Evolutionary conservation across 2,797 vertebrate species (phyloP), one percentile per base, ranked within the genome.

Genomic region (Mallotus villosus): DNA sequence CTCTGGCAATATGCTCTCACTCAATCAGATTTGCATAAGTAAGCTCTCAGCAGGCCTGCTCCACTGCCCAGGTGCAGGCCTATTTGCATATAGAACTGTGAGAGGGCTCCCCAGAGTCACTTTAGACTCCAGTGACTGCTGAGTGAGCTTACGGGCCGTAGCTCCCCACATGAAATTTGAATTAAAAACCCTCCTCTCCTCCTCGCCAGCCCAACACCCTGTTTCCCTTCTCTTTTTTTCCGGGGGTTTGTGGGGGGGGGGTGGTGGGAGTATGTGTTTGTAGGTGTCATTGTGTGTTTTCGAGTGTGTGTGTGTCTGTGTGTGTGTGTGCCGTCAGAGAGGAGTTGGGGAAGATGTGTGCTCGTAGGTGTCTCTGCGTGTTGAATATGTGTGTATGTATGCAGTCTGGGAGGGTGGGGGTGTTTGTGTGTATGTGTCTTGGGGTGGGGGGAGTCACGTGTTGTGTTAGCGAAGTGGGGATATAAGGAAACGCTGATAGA

Each of bases 11-110:
- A 96, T 95, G 97, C 95, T 97, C 93, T 94, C 94, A 94, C 96
- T 97, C 96, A 95, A 97, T 99, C 96, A 96, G 96, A 99, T 99
- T 98, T 98, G 96, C 97, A 99, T 99, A 98, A 98, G 97, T 97
- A 97, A 98, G 96, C 97, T 96, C 95, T 97, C 95, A 94, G 94
- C 93, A 93, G 93, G 95, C 94, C 95, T 94, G 96, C 96, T 96
- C 94, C 81, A 95, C 95, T 97, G 96, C 95, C 96, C 97, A 98
- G 97, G 97, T 98, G 97, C 95, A 93, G 93, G 94, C 90, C 91
- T 93, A 99, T 99, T 99, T 99, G 97, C 97, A 99, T 98, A 98
- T 98, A 98, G 96, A 99, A 98, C 96, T 97, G 95, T 94, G 94
- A 95, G 92, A 86, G 92, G 95, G 95, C 95, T 98, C 97, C 97